These are phyloP conservation scores for Podarcis raffonei DNA, from an alignment of 2,113 vertebrate species.

Conservation along the genomic window DNA sequence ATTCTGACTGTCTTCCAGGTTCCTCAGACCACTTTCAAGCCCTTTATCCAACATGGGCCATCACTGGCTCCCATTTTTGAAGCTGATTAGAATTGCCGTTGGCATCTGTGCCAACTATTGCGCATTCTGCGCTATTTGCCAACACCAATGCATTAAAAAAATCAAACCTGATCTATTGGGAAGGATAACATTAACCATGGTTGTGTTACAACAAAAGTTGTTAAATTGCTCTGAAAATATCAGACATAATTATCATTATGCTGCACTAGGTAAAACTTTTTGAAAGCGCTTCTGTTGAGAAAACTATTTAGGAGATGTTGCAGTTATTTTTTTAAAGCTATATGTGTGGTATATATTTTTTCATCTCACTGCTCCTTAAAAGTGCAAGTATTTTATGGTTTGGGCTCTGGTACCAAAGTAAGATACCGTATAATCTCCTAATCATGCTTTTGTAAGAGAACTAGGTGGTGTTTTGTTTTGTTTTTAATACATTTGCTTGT, in stretches of 20 bases:
- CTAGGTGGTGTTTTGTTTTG: no score
- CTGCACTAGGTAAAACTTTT: neutral
- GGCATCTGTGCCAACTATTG: no score
- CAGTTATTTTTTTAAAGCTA: no score
- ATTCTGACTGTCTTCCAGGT: neutral
- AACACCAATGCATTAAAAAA: neutral
- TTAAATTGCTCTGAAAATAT: neutral
- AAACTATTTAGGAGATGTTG: no score
- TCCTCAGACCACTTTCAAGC: neutral
- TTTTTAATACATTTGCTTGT: no score
- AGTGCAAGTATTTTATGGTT: conserved; percentile 42
- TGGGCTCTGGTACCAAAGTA: neutral
- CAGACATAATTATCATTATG: neutral
- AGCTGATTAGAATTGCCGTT: no score
- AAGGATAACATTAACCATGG: neutral
- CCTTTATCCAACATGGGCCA: neutral
- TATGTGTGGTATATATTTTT: conserved; percentile 6
- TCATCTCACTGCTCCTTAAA: conserved; percentile 23
- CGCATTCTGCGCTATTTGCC: no score
- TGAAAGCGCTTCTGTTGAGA: no score
- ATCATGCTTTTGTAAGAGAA: no score
- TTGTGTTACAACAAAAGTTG: neutral
- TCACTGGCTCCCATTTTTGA: no score
- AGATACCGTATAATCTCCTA: no score
- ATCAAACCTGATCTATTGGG: neutral